Evolutionary conservation across 2,888 invertebrate genomes (phyloP).

Genomic region (Cynaeus angustus): DNA sequence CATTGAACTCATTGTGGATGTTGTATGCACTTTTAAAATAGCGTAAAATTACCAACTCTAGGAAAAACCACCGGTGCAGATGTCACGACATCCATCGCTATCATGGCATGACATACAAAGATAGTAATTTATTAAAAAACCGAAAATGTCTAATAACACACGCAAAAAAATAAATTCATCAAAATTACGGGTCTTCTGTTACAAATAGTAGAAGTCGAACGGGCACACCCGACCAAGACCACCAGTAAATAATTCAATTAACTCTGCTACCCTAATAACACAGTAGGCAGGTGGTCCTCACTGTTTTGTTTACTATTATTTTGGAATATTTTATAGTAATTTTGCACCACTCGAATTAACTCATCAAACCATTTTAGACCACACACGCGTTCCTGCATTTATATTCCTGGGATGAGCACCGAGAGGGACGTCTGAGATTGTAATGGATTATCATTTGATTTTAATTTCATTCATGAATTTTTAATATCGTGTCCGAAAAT

Average conservation of each 20-base stretch:
- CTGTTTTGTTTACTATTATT: constrained; percentile 60
- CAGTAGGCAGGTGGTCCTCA: constrained; percentile 59
- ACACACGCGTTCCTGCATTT: constrained; percentile 48
- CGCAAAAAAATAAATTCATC: constrained; percentile 32
- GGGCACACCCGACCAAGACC: constrained; percentile 42
- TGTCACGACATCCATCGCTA: constrained; percentile 16
- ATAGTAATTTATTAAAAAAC: constrained; percentile 31
- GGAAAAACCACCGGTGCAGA: constrained; percentile 12
- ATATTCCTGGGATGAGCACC: constrained; percentile 39
- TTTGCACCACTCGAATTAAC: constrained; percentile 60
- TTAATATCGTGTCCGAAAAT: constrained; percentile 3
- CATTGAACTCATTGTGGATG: too few relatives aligned
- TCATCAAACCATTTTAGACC: constrained; percentile 57
- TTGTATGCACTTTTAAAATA: neutral
- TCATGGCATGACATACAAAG: constrained; percentile 1
- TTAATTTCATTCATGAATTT: constrained; percentile 11
- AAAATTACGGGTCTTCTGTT: constrained; percentile 32
- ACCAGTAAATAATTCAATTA: constrained; percentile 60
- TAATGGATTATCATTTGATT: constrained; percentile 25
- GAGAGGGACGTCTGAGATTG: constrained; percentile 16
- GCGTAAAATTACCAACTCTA: neutral
- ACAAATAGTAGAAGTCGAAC: constrained; percentile 29
- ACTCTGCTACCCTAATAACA: constrained; percentile 55
- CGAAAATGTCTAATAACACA: constrained; percentile 28
- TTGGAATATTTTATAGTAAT: constrained; percentile 60